Evolutionary conservation across 1,140 invertebrate species (phyloP).

Genomic region (Patella vulgata): DNA sequence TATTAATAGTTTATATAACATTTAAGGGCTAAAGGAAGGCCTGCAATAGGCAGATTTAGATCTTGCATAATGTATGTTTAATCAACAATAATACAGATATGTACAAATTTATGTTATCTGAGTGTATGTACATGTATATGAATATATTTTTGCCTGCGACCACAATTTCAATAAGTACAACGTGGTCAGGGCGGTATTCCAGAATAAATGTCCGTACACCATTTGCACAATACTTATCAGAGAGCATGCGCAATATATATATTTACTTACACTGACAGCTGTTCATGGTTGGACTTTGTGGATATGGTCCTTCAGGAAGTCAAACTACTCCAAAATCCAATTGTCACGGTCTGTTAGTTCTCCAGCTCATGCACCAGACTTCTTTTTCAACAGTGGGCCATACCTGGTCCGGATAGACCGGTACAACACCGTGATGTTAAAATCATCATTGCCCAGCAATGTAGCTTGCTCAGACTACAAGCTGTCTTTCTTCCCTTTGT

Average conservation of each 20-base stretch:
- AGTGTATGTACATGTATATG: too few relatives aligned
- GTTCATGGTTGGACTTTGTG: background rate
- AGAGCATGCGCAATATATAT: background rate
- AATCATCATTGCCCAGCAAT: background rate
- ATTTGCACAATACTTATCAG: background rate
- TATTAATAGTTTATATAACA: too few relatives aligned
- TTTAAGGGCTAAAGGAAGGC: too few relatives aligned
- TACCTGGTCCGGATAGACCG: background rate
- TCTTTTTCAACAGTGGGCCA: background rate
- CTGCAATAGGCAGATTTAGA: too few relatives aligned
- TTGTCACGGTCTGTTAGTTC: background rate
- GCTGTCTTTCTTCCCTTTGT: background rate
- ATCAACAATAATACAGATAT: too few relatives aligned
- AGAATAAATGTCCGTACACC: too few relatives aligned
- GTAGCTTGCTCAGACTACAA: background rate
- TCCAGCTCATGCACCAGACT: too few relatives aligned
- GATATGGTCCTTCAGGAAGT: conserved; percentile 1
- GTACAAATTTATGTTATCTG: too few relatives aligned
- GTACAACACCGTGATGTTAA: background rate
- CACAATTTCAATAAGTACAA: too few relatives aligned
- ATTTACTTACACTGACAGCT: conserved; percentile 1
- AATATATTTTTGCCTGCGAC: too few relatives aligned
- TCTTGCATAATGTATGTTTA: too few relatives aligned
- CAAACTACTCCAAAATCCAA: background rate
- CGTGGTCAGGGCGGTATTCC: too few relatives aligned